These are phyloP conservation scores for Otis tarda DNA, from an alignment of 2,113 vertebrate species.

Conservation along the genomic window DNA sequence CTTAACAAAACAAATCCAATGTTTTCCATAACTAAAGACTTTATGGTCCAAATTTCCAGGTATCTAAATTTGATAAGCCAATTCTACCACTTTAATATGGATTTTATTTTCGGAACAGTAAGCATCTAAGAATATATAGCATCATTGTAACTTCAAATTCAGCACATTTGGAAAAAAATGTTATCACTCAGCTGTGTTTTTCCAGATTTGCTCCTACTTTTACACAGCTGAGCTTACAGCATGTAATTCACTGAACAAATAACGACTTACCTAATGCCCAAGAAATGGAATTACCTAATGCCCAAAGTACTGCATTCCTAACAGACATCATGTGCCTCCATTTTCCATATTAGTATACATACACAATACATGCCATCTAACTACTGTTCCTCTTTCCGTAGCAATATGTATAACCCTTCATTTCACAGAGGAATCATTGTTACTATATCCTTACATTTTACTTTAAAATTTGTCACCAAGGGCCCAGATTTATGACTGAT, in stretches of 20 bases:
- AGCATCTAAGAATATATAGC: not conserved
- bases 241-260: not conserved
- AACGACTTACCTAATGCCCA: not conserved
- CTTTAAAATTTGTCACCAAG: not conserved
- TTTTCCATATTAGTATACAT: not conserved
- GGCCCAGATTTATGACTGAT: not conserved
- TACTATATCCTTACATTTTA: not conserved
- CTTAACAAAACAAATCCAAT: not conserved
- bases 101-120: not conserved
- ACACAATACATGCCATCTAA: not conserved
- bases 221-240: not conserved
- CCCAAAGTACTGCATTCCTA: not conserved
- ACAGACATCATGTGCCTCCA: not conserved
- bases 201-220: slow-evolving; percentile 31
- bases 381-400: not conserved
- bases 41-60: not conserved
- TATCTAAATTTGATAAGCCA: not conserved
- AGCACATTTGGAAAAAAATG: not conserved
- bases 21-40: not conserved
- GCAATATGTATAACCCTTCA: not conserved
- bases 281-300: not conserved
- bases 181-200: not conserved
- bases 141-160: not conserved
- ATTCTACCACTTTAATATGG: not conserved
- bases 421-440: not conserved